Evolutionary conservation across 2,113 vertebrate genomes (phyloP).

Genomic region (Hippocampus barbouri): DNA sequence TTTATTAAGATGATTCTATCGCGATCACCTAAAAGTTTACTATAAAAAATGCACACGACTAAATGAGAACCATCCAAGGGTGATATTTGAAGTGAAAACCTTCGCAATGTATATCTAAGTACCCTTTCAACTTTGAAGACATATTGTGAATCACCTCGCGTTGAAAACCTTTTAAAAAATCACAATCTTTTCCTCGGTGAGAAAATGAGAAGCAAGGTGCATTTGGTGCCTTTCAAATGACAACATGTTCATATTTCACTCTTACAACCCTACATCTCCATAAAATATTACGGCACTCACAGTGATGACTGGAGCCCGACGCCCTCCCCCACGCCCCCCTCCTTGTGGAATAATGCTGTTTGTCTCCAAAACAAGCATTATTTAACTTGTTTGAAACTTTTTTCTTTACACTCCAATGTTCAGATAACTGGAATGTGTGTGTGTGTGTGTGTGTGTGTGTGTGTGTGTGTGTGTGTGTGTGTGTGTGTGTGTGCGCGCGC

Average conservation of each 20-base stretch:
- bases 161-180: constrained; percentile 57
- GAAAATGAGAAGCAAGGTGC: constrained; percentile 60
- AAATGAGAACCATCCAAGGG: constrained; percentile 26
- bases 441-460: not conserved
- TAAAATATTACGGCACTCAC: constrained; percentile 72
- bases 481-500: too few relatives aligned
- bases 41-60: not conserved
- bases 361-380: constrained; percentile 37
- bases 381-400: constrained; percentile 27
- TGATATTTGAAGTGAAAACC: not conserved
- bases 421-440: not conserved
- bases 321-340: not conserved
- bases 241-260: constrained; percentile 65
- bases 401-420: constrained; percentile 16
- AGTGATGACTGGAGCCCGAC: constrained; percentile 56
- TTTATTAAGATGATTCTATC: not conserved
- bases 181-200: constrained; percentile 43
- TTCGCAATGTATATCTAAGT: constrained; percentile 14
- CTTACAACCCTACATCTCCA: constrained; percentile 66
- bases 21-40: constrained; percentile 27
- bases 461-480: not conserved
- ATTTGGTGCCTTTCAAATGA: constrained; percentile 59
- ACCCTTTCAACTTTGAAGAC: constrained; percentile 33
- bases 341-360: constrained; percentile 40
- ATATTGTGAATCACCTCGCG: constrained; percentile 58